Base-by-base conservation (phyloP, 1,140 invertebrate species). In the Rhizoglyphus robini region DNA sequence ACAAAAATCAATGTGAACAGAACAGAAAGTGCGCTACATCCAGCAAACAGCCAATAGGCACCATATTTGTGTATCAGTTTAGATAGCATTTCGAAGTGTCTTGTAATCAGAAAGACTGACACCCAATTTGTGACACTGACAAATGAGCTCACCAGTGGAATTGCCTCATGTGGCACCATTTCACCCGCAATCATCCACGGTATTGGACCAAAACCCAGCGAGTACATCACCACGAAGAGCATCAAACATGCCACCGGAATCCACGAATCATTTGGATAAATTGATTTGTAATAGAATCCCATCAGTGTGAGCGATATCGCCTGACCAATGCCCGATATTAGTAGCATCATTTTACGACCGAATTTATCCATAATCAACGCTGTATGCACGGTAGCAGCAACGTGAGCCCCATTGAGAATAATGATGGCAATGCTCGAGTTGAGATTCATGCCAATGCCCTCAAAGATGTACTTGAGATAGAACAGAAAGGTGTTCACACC, bases 401-500 rank as follows among this genome's bases (percentile, higher is more conserved):
- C 89, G 72, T 95, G 93, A 0, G 95, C 89, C 5, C 86, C 73
- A 15, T 88, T 90, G 30, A 95, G 84, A 66, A 94, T 86, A 31
- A 90, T 90, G 0, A 88, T 83, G 0, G 82, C 82, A 29, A 81
- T 70, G 31, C 77, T 74, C 0, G 82, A 65, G 15, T 80, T 69
- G 11, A 88, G n/a, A n/a, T n/a, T 78, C 2, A 74, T 85, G 66
- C 83, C 81, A 0, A 82, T 81, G 4, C 86, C 81, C 4, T 79
- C 79, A 75, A 96, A 96, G 59, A 96, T 94, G 49, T 78, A 78
- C 13, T 85, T 86, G 0, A 90, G 88, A 73, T 96, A 95, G 74
- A 94, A 95, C 68, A 95, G 90, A 30, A 94, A 85, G 3, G 90
- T 90, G 70, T 93, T 94, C 68, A 92, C 91, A 25, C 91, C 92